Evolutionary conservation across 2,888 invertebrate genomes (phyloP).

Genomic region (Oxycera nigricornis): DNA sequence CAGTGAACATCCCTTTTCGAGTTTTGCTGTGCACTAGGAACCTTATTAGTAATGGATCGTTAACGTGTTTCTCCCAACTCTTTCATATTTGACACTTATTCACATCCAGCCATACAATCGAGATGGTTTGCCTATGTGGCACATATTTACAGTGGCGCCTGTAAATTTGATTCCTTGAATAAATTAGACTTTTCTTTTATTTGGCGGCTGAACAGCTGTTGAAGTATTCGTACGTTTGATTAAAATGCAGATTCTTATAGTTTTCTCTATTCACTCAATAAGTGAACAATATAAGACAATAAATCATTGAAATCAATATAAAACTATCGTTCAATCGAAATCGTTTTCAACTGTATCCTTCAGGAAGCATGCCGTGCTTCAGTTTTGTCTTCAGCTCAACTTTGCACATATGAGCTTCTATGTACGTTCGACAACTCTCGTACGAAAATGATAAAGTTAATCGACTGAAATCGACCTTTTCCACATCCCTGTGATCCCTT

Average conservation of each 20-base stretch:
- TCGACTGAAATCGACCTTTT: conserved; percentile 33
- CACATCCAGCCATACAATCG: background rate
- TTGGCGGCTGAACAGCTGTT: too few species aligned
- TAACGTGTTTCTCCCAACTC: conserved; percentile 24
- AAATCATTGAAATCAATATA: too few species aligned
- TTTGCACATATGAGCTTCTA: too few species aligned
- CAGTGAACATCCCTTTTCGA: conserved; percentile 29
- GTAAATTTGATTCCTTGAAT: background rate
- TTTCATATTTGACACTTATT: conserved; percentile 19
- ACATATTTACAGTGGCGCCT: background rate
- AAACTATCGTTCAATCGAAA: too few species aligned
- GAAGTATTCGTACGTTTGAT: too few species aligned
- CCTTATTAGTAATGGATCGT: conserved; percentile 44
- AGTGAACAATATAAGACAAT: too few species aligned
- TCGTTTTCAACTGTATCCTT: too few species aligned
- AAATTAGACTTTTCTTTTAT: background rate
- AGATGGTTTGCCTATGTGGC: background rate
- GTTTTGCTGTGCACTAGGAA: conserved; percentile 26
- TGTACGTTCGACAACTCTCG: conserved; percentile 9
- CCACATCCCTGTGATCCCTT: background rate
- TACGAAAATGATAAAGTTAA: conserved; percentile 24
- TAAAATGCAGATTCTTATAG: too few species aligned
- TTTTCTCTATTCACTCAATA: too few species aligned
- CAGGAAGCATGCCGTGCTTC: too few species aligned
- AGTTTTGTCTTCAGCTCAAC: too few species aligned